Percentiles rank a stretch among this genome's conserved stretches.
Evolutionary conservation across 2,797 vertebrate species (phyloP).

Genomic region (Babyrousa celebensis): DNA sequence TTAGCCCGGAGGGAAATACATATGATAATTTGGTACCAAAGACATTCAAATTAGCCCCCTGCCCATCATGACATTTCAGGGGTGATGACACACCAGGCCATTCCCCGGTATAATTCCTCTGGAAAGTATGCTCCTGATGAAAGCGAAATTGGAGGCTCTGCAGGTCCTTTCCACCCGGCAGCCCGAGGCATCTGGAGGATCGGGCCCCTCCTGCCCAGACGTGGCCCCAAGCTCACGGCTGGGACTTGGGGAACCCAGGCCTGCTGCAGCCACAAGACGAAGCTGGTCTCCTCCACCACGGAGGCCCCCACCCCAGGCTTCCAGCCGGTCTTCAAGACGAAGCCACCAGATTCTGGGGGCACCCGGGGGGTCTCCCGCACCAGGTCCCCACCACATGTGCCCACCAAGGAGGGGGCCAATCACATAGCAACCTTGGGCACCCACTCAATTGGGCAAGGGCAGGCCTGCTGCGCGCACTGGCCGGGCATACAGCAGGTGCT

Average conservation of each 20-base stretch:
- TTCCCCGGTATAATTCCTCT: conserved; percentile 80
- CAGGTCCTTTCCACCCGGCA: conserved; percentile 54
- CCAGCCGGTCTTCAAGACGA: neutral
- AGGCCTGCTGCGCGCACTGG: neutral
- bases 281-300: accelerated
- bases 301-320: accelerated
- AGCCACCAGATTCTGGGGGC: accelerated
- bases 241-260: neutral
- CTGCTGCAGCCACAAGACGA: accelerated
- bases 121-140: conserved; percentile 65
- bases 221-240: accelerated
- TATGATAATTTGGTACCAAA: conserved; percentile 23
- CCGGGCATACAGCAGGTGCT: neutral
- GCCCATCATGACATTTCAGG: accelerated
- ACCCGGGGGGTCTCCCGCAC: neutral
- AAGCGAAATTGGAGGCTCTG: conserved; percentile 79
- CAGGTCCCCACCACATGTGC: accelerated
- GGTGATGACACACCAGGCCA: conserved; percentile 86
- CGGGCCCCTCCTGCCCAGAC: neutral
- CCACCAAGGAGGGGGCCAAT: accelerated
- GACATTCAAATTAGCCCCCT: neutral
- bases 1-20: conserved; percentile 86
- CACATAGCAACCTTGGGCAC: accelerated
- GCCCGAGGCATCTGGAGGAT: conserved; percentile 38
- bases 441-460: accelerated